These are phyloP conservation scores for Meriones psammophilus DNA, from an alignment of 2,797 vertebrate genomes.

Conservation along the genomic window DNA sequence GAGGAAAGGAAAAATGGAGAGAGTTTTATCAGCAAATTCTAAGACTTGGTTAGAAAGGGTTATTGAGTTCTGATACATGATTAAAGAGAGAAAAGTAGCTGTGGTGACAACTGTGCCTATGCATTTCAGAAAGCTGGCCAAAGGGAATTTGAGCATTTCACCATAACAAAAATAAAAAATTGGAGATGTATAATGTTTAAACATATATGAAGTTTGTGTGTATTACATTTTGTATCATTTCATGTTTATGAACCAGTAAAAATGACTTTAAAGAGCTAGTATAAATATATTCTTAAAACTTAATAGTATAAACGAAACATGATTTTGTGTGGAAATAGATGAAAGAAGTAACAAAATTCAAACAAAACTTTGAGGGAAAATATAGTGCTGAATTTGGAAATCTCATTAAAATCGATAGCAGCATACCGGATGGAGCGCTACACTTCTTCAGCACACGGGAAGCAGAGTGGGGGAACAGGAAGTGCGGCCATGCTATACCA, in stretches of 20 bases:
- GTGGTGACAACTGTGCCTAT: background rate
- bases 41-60: background rate
- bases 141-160: background rate
- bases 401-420: background rate
- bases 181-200: background rate
- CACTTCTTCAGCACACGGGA: background rate
- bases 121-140: background rate
- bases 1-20: background rate
- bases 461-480: background rate
- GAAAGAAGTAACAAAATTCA: background rate
- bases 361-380: background rate
- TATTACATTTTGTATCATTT: background rate
- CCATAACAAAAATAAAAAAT: background rate
- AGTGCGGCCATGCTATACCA: background rate
- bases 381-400: background rate
- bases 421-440: background rate
- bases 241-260: background rate
- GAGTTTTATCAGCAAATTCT: background rate
- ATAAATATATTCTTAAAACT: background rate
- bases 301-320: slow-evolving; percentile 24
- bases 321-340: background rate
- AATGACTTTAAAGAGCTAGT: background rate
- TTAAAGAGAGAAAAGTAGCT: background rate
- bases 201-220: background rate
- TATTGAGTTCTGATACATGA: background rate